Conservation (phyloP, 92 coral and sea anemone species). For the Phenganax marumi region DNA sequence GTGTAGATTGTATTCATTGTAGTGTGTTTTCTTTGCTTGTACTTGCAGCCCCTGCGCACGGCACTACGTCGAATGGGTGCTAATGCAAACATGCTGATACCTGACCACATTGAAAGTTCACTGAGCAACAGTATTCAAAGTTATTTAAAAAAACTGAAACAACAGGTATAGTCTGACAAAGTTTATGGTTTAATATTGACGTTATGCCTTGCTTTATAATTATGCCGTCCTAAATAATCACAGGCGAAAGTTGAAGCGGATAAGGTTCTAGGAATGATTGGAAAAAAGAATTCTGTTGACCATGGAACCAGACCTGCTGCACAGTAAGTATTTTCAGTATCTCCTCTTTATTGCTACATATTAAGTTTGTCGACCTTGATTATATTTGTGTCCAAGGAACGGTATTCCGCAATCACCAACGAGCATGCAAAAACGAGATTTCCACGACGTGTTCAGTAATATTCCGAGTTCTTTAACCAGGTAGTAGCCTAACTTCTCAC, state of each 20-base stretch:
- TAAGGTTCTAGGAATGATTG: conserved; percentile 68
- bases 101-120: conserved; percentile 88
- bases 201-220: background rate
- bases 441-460: conserved; percentile 62
- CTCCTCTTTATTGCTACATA: background rate
- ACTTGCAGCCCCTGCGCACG: conserved; percentile 80
- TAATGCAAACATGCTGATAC: conserved; percentile 78
- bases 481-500: background rate
- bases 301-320: conserved; percentile 57
- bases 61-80: conserved; percentile 96
- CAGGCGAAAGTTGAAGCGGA: conserved; percentile 94
- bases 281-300: conserved; percentile 70
- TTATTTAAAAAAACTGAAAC: conserved; percentile 91
- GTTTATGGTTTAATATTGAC: background rate
- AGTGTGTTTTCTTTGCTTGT: background rate
- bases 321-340: conserved; percentile 54
- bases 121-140: conserved; percentile 69
- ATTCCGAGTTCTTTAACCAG: conserved; percentile 36
- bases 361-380: background rate
- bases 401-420: conserved; percentile 66
- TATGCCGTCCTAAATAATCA: background rate
- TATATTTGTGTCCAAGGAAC: conserved; percentile 52
- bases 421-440: conserved; percentile 64
- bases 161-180: conserved; percentile 73
- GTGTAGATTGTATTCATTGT: background rate